Conservation (phyloP, 2,113 vertebrate species). For the Lepisosteus osseus region DNA sequence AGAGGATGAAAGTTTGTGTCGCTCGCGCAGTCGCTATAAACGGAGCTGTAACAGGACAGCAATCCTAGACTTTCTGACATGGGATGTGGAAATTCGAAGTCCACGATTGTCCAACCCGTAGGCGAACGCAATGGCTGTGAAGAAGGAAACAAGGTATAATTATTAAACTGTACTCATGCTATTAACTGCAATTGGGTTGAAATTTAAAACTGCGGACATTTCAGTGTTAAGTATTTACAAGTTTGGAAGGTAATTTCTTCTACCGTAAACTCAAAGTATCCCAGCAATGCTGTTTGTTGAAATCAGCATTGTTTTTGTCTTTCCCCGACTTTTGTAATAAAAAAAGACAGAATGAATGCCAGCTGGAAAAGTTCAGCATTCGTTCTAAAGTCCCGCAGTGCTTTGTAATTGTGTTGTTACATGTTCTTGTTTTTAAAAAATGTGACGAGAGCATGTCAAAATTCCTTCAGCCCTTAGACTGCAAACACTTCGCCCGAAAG, state of each 20-base stretch:
- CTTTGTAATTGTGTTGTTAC: too few relatives aligned
- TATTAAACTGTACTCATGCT: not conserved
- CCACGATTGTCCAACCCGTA: not conserved
- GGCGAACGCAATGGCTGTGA: not conserved
- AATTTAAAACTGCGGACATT: not conserved
- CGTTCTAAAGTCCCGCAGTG: too few relatives aligned
- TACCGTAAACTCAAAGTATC: not conserved
- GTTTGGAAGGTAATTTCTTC: too few relatives aligned
- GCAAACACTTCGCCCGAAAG: too few relatives aligned
- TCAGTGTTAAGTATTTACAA: not conserved
- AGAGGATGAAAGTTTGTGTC: not conserved
- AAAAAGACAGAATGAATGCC: too few relatives aligned
- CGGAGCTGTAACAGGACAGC: not conserved
- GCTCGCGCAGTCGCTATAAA: accelerated
- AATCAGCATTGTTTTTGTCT: too few relatives aligned
- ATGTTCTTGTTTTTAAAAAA: too few relatives aligned
- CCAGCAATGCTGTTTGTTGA: too few relatives aligned
- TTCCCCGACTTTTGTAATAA: too few relatives aligned
- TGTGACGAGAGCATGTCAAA: too few relatives aligned
- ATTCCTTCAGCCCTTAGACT: too few relatives aligned
- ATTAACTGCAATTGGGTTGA: not conserved
- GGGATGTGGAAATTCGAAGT: slow-evolving; percentile 47
- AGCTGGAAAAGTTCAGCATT: too few relatives aligned
- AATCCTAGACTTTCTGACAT: slow-evolving; percentile 22
- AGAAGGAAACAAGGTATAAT: not conserved